Evolutionary conservation across 2,888 invertebrate species (phyloP).

Genomic region (Leptopilina myrica): DNA sequence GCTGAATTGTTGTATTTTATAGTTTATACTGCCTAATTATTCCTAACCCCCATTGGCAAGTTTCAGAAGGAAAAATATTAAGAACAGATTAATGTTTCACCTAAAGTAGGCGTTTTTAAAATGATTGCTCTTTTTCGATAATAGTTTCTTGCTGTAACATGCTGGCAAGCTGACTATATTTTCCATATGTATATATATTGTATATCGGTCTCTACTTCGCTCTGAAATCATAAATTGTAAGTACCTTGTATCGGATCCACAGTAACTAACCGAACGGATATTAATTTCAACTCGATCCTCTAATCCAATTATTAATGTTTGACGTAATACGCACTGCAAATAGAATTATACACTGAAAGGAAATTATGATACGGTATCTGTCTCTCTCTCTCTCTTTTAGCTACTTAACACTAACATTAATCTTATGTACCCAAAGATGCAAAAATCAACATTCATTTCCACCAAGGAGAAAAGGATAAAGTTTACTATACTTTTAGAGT

Average conservation of each 20-base stretch:
- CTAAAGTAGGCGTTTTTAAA: too few species aligned
- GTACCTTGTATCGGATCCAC: conserved; percentile 63
- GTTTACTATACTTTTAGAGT: too few species aligned
- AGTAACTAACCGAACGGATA: conserved; percentile 70
- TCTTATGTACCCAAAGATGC: background rate
- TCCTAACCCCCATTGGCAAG: too few species aligned
- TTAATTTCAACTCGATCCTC: conserved; percentile 69
- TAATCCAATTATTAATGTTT: conserved; percentile 65
- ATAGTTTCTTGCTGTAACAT: background rate
- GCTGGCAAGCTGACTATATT: too few species aligned
- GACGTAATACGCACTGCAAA: conserved; percentile 9
- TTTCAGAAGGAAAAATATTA: too few species aligned
- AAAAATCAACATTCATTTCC: too few species aligned
- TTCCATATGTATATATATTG: background rate
- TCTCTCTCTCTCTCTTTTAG: background rate
- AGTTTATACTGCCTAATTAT: too few species aligned
- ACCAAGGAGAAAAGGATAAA: too few species aligned
- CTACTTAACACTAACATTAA: background rate
- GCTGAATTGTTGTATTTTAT: too few species aligned
- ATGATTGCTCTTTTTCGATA: too few species aligned
- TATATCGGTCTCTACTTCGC: conserved; percentile 8
- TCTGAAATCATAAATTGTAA: conserved; percentile 60
- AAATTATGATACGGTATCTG: background rate
- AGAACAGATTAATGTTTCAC: too few species aligned
- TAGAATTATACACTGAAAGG: conserved; percentile 21